Base-by-base conservation (phyloP, 23 tunicate genomes). In the Styela plicata region DNA sequence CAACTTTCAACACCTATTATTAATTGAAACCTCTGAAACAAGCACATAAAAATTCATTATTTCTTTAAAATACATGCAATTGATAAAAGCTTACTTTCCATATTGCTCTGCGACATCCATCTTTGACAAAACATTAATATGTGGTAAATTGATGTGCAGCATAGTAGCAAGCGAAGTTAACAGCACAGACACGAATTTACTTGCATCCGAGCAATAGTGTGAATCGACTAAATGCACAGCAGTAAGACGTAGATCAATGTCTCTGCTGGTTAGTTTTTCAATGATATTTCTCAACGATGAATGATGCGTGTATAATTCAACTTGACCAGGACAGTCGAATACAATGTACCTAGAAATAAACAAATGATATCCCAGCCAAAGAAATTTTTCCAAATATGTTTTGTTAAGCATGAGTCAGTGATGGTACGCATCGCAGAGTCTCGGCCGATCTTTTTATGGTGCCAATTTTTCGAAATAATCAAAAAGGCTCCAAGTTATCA, bases 311-410 rank as follows among this genome's bases (percentile, higher is more conserved):
- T 86, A 90, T 27, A 95, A 65, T 65, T 95, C 99, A 26, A 95
- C 87, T 63, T 95, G 99, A 18, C 99, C 99, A 84, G 99, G 99
- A 67, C 99, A 95, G 78, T 95, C 99, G 35, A 95, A 89, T 17
- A 95, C 80, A 57, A 79, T 83, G 63, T 95, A 95, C 63, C 95
- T 94, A 74, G 20, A 83, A n/a, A n/a, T n/a, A n/a, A n/a, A n/a
- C n/a, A n/a, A n/a, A n/a, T n/a, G n/a, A n/a, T n/a, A n/a, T n/a
- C n/a, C n/a, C n/a, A n/a, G n/a, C n/a, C n/a, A n/a, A n/a, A n/a
- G n/a, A n/a, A n/a, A n/a, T n/a, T n/a, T n/a, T n/a, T n/a, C n/a
- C n/a, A n/a, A n/a, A n/a, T n/a, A n/a, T n/a, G n/a, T n/a, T n/a
- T n/a, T n/a, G n/a, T n/a, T n/a, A n/a, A n/a, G n/a, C n/a, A n/a